phyloP scores from a whole-genome alignment of 92 coral and sea anemone species.

The Epizoanthus fatuus region DNA sequence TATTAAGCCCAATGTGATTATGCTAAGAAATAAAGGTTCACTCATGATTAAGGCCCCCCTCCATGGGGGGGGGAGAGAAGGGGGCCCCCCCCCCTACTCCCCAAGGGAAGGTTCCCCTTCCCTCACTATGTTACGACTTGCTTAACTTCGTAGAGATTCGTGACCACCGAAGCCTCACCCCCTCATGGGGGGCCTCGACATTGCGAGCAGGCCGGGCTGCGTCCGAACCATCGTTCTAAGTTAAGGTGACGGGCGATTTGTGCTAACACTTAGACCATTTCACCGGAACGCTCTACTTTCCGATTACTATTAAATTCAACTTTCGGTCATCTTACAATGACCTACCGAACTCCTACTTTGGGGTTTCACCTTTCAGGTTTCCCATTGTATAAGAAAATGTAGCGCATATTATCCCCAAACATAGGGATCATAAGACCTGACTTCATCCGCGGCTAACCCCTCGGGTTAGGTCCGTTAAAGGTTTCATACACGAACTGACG shows the following conservation, averaged over 20 bases:
- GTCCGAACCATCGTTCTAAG: slow-evolving; percentile 74
- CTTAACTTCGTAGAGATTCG: too few species aligned
- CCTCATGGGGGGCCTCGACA: too few species aligned
- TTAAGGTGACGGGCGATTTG: slow-evolving; percentile 95
- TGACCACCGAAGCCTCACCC: not conserved
- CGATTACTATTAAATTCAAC: slow-evolving; percentile 96
- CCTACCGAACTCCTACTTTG: slow-evolving; percentile 88
- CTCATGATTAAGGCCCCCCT: slow-evolving; percentile 88
- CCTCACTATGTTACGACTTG: too few species aligned
- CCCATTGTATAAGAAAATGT: slow-evolving; percentile 92
- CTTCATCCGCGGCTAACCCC: slow-evolving; percentile 82
- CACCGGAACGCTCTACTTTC: slow-evolving; percentile 96
- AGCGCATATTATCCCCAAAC: slow-evolving; percentile 93
- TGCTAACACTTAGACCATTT: slow-evolving; percentile 87
- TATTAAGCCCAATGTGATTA: slow-evolving; percentile 61
- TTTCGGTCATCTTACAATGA: slow-evolving; percentile 84
- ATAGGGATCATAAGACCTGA: slow-evolving; percentile 95
- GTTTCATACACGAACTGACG: slow-evolving; percentile 90
- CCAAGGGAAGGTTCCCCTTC: too few species aligned
- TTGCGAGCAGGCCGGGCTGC: too few species aligned
- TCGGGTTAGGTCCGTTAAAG: slow-evolving; percentile 84
- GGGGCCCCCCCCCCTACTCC: too few species aligned
- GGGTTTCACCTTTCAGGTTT: slow-evolving; percentile 79
- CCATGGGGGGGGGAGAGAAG: too few species aligned
- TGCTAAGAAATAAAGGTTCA: slow-evolving; percentile 53